Conservation (phyloP, 2,888 invertebrate genomes). For the Antheraea assamensis region DNA sequence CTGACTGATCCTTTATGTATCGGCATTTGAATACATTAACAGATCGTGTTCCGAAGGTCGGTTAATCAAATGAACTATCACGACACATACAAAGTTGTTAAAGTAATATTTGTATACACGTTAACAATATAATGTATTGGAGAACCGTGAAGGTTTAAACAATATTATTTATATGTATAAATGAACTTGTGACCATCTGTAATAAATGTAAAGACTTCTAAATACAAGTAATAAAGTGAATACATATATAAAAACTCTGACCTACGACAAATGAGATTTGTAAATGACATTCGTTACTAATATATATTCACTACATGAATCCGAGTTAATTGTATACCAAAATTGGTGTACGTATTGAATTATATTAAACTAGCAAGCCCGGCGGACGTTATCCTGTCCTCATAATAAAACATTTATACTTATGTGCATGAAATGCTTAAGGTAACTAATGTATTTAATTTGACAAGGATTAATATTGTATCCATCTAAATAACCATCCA, state of each 20-base stretch:
- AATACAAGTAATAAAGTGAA: neutral
- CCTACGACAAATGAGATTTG: too few species aligned
- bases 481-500: too few species aligned
- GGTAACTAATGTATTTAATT: too few species aligned
- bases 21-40: conserved; percentile 4
- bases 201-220: neutral
- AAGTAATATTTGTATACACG: conserved; percentile 6
- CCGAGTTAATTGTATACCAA: too few species aligned
- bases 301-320: too few species aligned
- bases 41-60: conserved; percentile 7
- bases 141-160: conserved; percentile 1
- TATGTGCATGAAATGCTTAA: too few species aligned
- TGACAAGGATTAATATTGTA: too few species aligned
- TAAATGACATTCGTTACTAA: too few species aligned
- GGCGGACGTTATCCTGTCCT: too few species aligned
- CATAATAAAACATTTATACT: too few species aligned
- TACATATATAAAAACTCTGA: neutral
- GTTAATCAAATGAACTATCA: conserved; percentile 11
- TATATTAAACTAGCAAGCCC: too few species aligned
- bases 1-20: neutral
- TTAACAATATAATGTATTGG: neutral
- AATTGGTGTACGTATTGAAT: too few species aligned
- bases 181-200: neutral
- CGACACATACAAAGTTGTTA: neutral
- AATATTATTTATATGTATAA: neutral